Percentiles rank a stretch among this genome's conserved stretches.
Conservation (phyloP, 2,888 invertebrate species). For the Dicyrtoma fusca region DNA sequence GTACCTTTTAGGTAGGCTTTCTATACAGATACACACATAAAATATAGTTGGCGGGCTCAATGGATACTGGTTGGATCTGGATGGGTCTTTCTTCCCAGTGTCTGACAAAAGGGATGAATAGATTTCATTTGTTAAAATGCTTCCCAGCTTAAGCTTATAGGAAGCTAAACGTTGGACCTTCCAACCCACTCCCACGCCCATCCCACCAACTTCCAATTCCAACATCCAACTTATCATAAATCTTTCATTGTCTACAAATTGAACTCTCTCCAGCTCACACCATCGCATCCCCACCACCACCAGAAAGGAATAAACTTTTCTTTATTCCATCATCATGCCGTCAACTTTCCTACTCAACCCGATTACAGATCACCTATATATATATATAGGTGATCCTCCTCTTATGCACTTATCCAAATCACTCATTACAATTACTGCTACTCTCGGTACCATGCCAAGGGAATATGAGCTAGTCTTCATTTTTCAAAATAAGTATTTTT, state of each 20-base stretch:
- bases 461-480: too few species aligned
- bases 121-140: slow-evolving; percentile 30
- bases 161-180: not conserved
- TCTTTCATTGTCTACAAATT: slow-evolving; percentile 24
- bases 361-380: slow-evolving; percentile 5
- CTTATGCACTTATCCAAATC: not conserved
- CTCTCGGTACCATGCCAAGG: too few species aligned
- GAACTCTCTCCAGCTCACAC: not conserved
- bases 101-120: slow-evolving; percentile 7
- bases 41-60: too few species aligned
- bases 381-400: not conserved
- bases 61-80: not conserved
- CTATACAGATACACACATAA: too few species aligned
- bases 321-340: not conserved
- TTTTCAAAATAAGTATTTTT: too few species aligned
- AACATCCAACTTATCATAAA: slow-evolving; percentile 33
- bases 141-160: not conserved
- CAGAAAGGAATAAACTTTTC: slow-evolving; percentile 5
- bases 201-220: not conserved
- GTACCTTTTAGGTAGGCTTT: too few species aligned
- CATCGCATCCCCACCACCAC: not conserved
- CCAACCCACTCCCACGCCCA: not conserved
- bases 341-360: slow-evolving; percentile 25
- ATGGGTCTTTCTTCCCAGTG: not conserved
- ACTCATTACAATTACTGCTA: too few species aligned